phyloP scores from a whole-genome alignment of 2,113 vertebrate species.

The Trematocara macrostoma region DNA sequence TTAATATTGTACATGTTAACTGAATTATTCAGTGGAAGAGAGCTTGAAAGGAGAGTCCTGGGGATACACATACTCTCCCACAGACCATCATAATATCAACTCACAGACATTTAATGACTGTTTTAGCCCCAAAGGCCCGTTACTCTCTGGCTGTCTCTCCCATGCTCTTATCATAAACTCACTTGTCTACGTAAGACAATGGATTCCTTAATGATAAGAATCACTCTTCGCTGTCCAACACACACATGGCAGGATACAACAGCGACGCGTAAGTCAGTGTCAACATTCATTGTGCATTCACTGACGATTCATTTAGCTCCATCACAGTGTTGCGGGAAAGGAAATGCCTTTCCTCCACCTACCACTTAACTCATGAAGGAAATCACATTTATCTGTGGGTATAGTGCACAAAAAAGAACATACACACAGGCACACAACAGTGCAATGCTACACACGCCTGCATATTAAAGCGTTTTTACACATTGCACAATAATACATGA shows the following conservation, averaged over 20 bases:
- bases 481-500: background rate
- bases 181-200: background rate
- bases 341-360: slow-evolving; percentile 20
- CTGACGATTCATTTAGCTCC: slow-evolving; percentile 41
- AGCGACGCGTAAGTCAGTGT: slow-evolving; percentile 35
- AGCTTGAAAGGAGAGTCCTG: background rate
- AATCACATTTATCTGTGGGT: slow-evolving; percentile 9
- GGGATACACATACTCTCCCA: background rate
- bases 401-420: background rate
- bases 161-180: background rate
- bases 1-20: background rate
- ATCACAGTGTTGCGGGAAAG: background rate
- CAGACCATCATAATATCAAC: background rate
- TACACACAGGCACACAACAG: background rate
- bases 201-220: slow-evolving; percentile 11
- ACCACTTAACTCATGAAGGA: slow-evolving; percentile 13
- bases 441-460: background rate
- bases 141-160: background rate
- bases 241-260: background rate
- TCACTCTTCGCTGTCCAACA: slow-evolving; percentile 1
- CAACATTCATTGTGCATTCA: slow-evolving; percentile 44
- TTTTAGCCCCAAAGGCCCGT: background rate
- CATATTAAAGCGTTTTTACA: background rate
- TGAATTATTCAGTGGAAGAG: background rate
- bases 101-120: background rate